These are phyloP conservation scores for Macrochelys suwanniensis DNA, from an alignment of 2,797 vertebrate genomes.

Conservation along the genomic window DNA sequence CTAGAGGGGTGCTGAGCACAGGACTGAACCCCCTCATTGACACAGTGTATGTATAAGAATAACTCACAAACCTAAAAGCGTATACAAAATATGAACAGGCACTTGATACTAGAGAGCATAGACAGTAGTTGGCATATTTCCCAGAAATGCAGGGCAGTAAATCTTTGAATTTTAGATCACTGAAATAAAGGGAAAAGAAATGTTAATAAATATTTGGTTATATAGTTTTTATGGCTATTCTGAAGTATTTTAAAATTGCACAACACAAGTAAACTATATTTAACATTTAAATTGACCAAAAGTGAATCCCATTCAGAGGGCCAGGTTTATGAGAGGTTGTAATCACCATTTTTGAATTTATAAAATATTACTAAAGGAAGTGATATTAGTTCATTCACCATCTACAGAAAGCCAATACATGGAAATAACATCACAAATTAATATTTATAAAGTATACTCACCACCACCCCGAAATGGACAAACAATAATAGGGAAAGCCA, in stretches of 20 bases:
- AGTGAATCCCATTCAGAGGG: neutral
- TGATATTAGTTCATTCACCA: slow-evolving; percentile 14
- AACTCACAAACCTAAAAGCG: neutral
- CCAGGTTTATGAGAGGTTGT: slow-evolving; percentile 8
- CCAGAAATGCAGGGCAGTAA: slow-evolving; percentile 5
- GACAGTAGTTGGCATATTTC: neutral
- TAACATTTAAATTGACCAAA: neutral
- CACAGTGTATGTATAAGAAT: neutral
- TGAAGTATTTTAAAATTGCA: neutral
- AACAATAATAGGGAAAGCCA: slow-evolving; percentile 16
- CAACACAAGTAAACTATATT: neutral
- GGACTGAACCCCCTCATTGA: neutral
- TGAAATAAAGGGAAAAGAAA: slow-evolving; percentile 22
- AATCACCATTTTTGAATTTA: slow-evolving; percentile 9
- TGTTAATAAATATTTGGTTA: slow-evolving; percentile 4
- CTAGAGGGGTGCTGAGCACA: neutral
- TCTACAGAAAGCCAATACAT: neutral
- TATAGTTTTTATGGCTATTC: neutral
- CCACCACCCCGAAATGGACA: slow-evolving; percentile 16
- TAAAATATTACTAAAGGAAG: slow-evolving; percentile 23
- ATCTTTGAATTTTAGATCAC: slow-evolving; percentile 20
- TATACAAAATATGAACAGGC: neutral
- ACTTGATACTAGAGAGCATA: neutral
- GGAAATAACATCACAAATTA: neutral
- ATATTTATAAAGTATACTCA: neutral